Base-by-base conservation (phyloP, 2,797 vertebrate genomes). In the Enteromius anoplus region DNA sequence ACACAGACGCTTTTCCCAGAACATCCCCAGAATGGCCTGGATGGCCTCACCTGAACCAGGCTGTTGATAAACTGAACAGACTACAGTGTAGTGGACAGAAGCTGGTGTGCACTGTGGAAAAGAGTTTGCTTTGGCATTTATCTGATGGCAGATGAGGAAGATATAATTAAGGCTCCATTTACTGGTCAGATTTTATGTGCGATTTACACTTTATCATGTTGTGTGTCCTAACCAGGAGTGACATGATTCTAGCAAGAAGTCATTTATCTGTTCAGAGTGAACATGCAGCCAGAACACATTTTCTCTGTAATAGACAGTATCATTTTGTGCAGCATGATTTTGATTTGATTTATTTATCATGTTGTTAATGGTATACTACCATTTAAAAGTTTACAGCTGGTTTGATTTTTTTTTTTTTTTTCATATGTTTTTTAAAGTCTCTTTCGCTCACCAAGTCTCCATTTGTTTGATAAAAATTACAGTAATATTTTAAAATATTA, bases 21-120 rank as follows among this genome's bases (percentile, higher is more conserved):
- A 80, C 77, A 9, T 76, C 34, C 42, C 37, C 14, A 11, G 26
- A 69, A 58, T 47, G 21, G 26, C 26, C 49, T 34, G 81, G 23
- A 8, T 34, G 73, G 64, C 81, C 81, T 76, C 53, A 55, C 51
- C 83, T 65, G 70, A 80, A 84, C 65, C 19, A 9, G 26, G 58
- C 58, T 9, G 17, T 77, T 37, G 32, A 40, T 53, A 51, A 49
- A 60, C 68, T 45, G n/a, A 76, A 68, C 23, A 60, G 73, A 29
- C 45, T 47, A 14, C 75, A 47, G 45, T 75, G 17, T 65, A 32
- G 29, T 32, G 3, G 70, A 29, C 68, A 9, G n/a, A n/a, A n/a
- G n/a, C 19, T 75, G 12, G 2, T 40, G 42, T 81, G 69, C 14
- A 2, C 47, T 37, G 10, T 65, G 9, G 23, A 82, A 51, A 49